Evolutionary conservation across 2,888 invertebrate species (phyloP), one percentile per base, ranked within the genome.

Genomic region (Epistrophella euchroma): DNA sequence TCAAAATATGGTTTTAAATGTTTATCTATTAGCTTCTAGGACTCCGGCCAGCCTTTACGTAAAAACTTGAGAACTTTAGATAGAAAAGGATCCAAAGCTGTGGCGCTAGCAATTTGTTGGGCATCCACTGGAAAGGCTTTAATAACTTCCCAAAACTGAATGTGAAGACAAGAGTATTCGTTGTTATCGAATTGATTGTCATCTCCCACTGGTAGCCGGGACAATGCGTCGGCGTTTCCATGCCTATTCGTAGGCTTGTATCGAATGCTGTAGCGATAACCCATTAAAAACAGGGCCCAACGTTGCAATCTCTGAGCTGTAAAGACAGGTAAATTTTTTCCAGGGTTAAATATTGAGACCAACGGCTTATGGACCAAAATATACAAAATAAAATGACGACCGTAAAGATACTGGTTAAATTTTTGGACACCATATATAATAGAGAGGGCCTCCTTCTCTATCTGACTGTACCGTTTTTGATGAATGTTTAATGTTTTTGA

Each of bases 391-490:
- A 80, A 80, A 7, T n/a, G 35, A 2, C 70, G 77, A 37, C 78
- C 78, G 13, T 52, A 55, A 0, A 79, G 19, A 17, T 72, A 77
- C n/a, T 72, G 78, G 13, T 78, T 45, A 17, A 78, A 78, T 50
- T 47, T 32, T 71, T 45, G 60, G 37, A 72, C 45, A n/a, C 74
- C 80, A 50, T 56, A 80, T 40, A 80, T 64, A 32, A 73, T 79
- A 60, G 73, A 72, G 15, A 79, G 55, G 13, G 72, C 73, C 64
- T 80, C 74, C 13, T 80, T 68, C 43, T 75, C 80, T 58, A 74
- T 68, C 47, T 80, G 74, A 28, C 70, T 74, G 15, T 58, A 74
- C 4, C 60, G 22, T n/a, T 70, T 56, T n/a, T 74, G 66, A 50
- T 73, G 72, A 6, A 35, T 60, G n/a, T 74, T 64, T 19, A 80